Conservation (phyloP, 2,113 vertebrate genomes). For the Nycticryphes semicollaris region DNA sequence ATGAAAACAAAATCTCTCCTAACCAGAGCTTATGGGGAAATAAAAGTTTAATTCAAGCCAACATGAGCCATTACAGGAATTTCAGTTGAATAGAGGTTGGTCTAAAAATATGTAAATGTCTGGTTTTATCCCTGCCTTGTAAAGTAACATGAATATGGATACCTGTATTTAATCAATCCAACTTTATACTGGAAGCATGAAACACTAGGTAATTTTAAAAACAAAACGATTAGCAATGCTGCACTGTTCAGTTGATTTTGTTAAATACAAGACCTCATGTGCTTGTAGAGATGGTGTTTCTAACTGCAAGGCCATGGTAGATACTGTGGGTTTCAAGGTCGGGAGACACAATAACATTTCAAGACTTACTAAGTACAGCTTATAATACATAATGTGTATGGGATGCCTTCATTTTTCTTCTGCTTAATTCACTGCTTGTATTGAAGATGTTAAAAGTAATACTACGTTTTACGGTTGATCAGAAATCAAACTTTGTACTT, state of each 20-base stretch:
- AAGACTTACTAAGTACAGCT: slow-evolving; percentile 16
- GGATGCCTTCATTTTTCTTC: background rate
- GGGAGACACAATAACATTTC: background rate
- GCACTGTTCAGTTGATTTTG: slow-evolving; percentile 42
- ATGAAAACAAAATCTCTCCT: slow-evolving; percentile 12
- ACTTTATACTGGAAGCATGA: slow-evolving; percentile 54
- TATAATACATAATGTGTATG: background rate
- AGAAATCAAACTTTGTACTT: slow-evolving; percentile 28
- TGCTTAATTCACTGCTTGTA: slow-evolving; percentile 26
- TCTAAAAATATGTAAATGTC: slow-evolving; percentile 36
- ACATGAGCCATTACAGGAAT: background rate
- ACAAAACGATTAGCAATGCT: slow-evolving; percentile 56
- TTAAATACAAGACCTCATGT: slow-evolving; percentile 1
- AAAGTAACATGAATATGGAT: slow-evolving; percentile 63
- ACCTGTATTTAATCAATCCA: slow-evolving; percentile 43
- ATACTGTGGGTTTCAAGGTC: background rate
- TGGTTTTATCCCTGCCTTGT: background rate
- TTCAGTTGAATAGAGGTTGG: background rate
- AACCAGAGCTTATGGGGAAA: background rate
- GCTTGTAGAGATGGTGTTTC: background rate
- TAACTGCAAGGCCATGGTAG: background rate
- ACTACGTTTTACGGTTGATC: slow-evolving; percentile 4
- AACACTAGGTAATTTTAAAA: slow-evolving; percentile 61
- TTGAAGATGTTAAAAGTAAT: slow-evolving; percentile 17
- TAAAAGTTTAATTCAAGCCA: background rate